phyloP scores from a whole-genome alignment of 2,113 vertebrate genomes.

The Gila orcuttii region DNA sequence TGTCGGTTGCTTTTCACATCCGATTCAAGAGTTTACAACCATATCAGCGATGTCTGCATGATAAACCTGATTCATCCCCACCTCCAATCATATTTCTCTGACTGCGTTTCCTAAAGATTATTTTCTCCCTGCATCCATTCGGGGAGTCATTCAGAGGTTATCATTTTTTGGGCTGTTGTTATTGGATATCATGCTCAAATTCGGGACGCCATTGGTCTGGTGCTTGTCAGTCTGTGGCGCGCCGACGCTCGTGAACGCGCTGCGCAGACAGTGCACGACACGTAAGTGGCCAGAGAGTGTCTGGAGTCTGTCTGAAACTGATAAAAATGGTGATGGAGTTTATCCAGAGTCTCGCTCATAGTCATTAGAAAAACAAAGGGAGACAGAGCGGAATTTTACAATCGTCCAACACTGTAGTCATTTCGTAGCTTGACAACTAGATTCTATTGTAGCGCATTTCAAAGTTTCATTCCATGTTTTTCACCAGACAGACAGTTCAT shows the following conservation, averaged over 20 bases:
- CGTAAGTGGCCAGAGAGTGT: conserved; percentile 73
- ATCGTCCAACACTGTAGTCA: conserved; percentile 44
- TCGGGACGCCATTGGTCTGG: conserved; percentile 53
- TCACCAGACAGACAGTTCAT: conserved; percentile 68
- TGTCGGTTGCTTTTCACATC: background rate
- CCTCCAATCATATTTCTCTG: conserved; percentile 21
- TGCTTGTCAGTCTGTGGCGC: conserved; percentile 61
- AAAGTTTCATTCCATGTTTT: conserved; percentile 70
- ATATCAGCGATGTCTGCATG: background rate
- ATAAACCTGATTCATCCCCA: background rate
- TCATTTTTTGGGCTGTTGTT: background rate
- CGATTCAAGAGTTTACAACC: background rate
- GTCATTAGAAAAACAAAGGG: conserved; percentile 57
- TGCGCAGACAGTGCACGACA: conserved; percentile 68
- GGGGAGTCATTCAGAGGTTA: conserved; percentile 49
- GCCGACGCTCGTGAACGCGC: conserved; percentile 74
- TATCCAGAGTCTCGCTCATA: conserved; percentile 53
- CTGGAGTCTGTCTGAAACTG: conserved; percentile 81
- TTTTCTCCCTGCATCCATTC: conserved; percentile 65
- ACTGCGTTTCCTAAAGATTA: conserved; percentile 40
- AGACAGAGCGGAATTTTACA: conserved; percentile 59
- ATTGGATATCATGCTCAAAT: conserved; percentile 56
- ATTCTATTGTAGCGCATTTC: conserved; percentile 62
- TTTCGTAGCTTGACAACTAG: conserved; percentile 39
- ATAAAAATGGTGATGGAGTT: conserved; percentile 75